Percentiles rank a stretch among this genome's conserved stretches.
These are phyloP conservation scores for Rhopalosiphum maidis DNA, from an alignment of 1,140 invertebrate species.

Conservation along the genomic window DNA sequence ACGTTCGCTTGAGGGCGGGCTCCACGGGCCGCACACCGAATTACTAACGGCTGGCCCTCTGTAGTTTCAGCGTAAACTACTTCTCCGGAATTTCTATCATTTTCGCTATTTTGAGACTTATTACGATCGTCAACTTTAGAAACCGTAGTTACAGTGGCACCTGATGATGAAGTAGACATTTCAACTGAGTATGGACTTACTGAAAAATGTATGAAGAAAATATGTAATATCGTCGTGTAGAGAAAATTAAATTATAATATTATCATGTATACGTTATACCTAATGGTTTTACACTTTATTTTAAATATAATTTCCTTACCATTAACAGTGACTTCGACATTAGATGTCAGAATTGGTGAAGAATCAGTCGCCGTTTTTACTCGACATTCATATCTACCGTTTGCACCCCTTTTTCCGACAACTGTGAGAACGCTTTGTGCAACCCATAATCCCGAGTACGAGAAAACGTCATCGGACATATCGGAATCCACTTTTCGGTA, in stretches of 20 bases:
- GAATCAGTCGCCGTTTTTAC: constrained; percentile 31
- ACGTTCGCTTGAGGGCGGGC: constrained; percentile 82
- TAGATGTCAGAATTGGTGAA: constrained; percentile 20
- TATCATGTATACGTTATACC: neutral
- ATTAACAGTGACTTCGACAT: constrained; percentile 32
- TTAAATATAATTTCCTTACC: neutral
- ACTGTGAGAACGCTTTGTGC: constrained; percentile 32
- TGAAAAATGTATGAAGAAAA: neutral
- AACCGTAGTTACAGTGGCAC: neutral
- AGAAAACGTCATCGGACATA: constrained; percentile 17
- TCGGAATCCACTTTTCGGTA: constrained; percentile 32
- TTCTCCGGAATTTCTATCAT: neutral
- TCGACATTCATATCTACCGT: constrained; percentile 48
- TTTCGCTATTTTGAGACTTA: neutral
- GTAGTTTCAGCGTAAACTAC: constrained; percentile 18
- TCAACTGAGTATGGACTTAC: constrained; percentile 41
- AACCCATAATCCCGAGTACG: constrained; percentile 27
- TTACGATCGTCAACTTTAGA: constrained; percentile 30
- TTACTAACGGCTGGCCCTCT: constrained; percentile 62
- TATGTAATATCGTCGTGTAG: neutral
- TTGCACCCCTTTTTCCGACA: constrained; percentile 7
- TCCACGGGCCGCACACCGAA: constrained; percentile 77
- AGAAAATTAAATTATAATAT: neutral
- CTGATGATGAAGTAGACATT: constrained; percentile 31
- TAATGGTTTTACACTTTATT: neutral